Evolutionary conservation across 2,797 vertebrate species (phyloP), one percentile per base, ranked within the genome.

Genomic region (Thamnophis elegans): DNA sequence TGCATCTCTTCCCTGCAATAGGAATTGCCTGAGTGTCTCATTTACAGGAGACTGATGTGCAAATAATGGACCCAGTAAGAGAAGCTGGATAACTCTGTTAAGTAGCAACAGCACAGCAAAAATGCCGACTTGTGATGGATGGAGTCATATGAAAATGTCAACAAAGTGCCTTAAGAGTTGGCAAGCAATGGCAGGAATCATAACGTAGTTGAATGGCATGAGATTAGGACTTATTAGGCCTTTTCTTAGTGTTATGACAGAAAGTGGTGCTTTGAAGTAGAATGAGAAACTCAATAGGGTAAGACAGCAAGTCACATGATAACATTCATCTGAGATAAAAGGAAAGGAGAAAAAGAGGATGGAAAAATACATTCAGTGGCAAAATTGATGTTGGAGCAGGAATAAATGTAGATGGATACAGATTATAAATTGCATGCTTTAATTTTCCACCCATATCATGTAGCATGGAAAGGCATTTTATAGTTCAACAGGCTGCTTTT

Each of bases 111-210:
- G 5, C 82, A 42, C 32, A 91, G 85, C 85, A 91, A 56, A 91
- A 87, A 42, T n/a, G 20, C 26, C 13, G 28, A 62, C 36, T 25
- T 60, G 28, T 36, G 51, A 86, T 36, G 20, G 85, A 87, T 28
- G 28, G 90, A 62, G 20, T 18, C 55, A n/a, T 91, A 91, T 91
- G 82, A 86, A 53, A 68, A 87, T 87, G 65, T 87, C 85, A 87
- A 28, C 59, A 12, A 87, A 32, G 51, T 87, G 59, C 13, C 53
- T 68, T 26, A 55, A 10, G 32, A 55, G 25, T 91, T 36, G 8
- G 60, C 51, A 87, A 91, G 58, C 59, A 87, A 55, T 68, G 85
- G 51, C 47, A 54, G 60, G n/a, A 28, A 16, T 87, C 53, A 86
- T 36, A 54, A 25, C 58, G 86, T 65, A n/a, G 78, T 22, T 87